Conservation (phyloP, 2,113 vertebrate genomes). For the Mus pahari region DNA sequence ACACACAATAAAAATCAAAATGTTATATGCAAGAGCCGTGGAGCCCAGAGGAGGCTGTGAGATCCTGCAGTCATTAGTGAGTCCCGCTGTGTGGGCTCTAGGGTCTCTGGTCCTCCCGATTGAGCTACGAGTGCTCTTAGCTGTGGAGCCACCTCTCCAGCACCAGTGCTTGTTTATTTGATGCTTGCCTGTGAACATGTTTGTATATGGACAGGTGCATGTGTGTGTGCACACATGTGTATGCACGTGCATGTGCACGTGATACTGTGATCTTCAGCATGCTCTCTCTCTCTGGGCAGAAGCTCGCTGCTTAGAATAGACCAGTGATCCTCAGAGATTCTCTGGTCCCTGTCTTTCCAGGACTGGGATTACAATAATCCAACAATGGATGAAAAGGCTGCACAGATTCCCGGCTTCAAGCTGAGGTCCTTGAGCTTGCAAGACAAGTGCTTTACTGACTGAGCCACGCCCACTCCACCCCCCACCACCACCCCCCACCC, state of each 20-base stretch:
- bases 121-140: neutral
- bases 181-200: neutral
- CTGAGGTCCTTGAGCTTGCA: neutral
- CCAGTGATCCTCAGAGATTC: neutral
- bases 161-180: neutral
- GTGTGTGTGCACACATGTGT: neutral
- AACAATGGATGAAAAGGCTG: neutral
- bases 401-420: neutral
- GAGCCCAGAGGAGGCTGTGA: neutral
- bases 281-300: neutral
- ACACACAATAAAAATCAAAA: neutral
- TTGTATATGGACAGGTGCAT: neutral
- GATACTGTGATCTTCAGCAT: neutral
- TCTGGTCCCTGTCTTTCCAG: neutral
- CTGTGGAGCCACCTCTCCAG: neutral
- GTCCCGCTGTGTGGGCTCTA: no score
- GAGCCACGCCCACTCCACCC: neutral
- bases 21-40: neutral
- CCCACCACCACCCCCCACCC: neutral
- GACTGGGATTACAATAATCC: neutral
- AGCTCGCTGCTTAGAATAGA: neutral
- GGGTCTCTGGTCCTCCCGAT: neutral
- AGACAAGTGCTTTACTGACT: neutral
- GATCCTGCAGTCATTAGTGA: neutral
- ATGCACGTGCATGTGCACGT: neutral